Conservation (phyloP, 2,888 invertebrate genomes). For the Lasioglossum marginatum region DNA sequence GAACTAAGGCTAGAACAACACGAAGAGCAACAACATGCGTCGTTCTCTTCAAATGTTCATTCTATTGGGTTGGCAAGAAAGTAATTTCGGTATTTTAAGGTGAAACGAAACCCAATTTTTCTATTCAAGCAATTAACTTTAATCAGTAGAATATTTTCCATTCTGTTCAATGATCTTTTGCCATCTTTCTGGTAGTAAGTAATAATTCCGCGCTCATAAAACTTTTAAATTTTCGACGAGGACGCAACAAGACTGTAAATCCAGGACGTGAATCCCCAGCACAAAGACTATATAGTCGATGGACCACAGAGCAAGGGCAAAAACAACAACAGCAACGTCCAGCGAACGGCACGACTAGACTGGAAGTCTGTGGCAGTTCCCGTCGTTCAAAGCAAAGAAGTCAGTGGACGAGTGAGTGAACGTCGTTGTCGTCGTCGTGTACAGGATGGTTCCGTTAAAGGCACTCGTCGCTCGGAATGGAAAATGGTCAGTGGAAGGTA, state of each 20-base stretch:
- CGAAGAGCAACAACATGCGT: background rate
- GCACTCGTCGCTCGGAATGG: slow-evolving; percentile 15
- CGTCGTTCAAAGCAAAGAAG: background rate
- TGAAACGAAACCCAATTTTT: no score
- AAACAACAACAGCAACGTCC: background rate
- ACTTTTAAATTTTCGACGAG: no score
- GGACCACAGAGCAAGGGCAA: background rate
- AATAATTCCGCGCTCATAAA: no score
- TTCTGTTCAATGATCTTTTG: no score
- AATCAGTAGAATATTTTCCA: no score
- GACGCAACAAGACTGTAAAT: background rate
- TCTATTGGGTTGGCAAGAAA: no score
- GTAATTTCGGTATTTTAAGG: no score
- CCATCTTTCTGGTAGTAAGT: no score
- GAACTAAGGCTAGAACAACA: background rate
- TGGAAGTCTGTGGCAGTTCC: background rate
- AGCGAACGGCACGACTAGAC: background rate
- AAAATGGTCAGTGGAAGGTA: slow-evolving; percentile 47
- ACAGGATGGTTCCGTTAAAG: slow-evolving; percentile 21
- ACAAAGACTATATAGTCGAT: background rate
- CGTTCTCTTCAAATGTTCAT: background rate
- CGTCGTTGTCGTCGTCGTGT: background rate
- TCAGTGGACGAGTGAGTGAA: background rate
- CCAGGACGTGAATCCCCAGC: background rate
- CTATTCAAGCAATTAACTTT: no score